Evolutionary conservation across 1,140 invertebrate species (phyloP), one percentile per base, ranked within the genome.

Genomic region (Drosophila kanapiae): DNA sequence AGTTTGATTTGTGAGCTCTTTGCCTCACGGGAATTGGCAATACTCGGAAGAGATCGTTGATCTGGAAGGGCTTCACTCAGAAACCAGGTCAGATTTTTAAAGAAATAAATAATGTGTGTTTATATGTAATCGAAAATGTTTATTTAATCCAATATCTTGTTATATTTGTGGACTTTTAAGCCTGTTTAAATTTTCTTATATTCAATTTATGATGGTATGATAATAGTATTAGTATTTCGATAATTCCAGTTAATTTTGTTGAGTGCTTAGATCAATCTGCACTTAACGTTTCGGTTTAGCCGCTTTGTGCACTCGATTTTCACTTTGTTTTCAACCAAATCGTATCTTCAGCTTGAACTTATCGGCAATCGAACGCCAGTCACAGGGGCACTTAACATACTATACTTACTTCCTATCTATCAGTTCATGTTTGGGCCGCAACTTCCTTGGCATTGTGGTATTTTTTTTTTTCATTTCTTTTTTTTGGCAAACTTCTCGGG

Each of bases 391-490:
- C 68, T 72, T 71, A 42, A 42, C 51, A 71, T 71, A 33, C 29
- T 23, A 37, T 18, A 54, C 45, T 53, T 65, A 56, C 27, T 75
- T 56, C 40, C 54, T 68, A 77, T 77, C 75, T 77, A 29, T 56
- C 57, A 35, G 18, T 49, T 69, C 74, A 40, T 75, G 70, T 53
- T 80, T 29, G 71, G 53, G 60, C 76, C 80, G 54, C 70, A 70
- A 80, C 80, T 88, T 88, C 84, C 84, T 87, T 84, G 72, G 51
- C 77, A 88, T 88, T 87, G 83, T 87, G 84, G 84, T 61, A 14
- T 9, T 43, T 43, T 60, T 40, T 60, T 35, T 77, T 31, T 37
- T 16, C 33, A n/a, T 11, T 33, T 33, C 43, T 64, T 61, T 51
- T 53, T 68, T 81, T 90, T 78, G 69, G 77, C 74, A 84, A 90